Evolutionary conservation across 2,888 invertebrate species (phyloP).

Genomic region (Nasonovia ribisnigri): DNA sequence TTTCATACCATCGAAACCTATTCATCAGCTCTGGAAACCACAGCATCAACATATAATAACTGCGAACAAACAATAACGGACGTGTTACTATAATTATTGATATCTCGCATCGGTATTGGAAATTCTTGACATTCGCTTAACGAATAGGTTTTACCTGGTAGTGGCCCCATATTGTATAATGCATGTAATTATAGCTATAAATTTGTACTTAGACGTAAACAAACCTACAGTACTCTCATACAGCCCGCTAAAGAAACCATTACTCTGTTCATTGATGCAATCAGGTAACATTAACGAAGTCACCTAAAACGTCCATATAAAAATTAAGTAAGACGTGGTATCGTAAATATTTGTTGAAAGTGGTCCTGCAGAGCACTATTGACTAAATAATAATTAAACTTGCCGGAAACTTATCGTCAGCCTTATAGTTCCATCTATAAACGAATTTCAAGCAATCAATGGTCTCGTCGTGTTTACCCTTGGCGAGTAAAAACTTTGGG

Average conservation of each 20-base stretch:
- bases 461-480: constrained; percentile 83
- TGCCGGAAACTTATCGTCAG: constrained; percentile 37
- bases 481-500: constrained; percentile 85
- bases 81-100: not conserved
- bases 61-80: constrained; percentile 70
- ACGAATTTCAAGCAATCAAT: constrained; percentile 74
- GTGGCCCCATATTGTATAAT: constrained; percentile 49
- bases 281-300: constrained; percentile 31
- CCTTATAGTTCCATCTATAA: constrained; percentile 40
- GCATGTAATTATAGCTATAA: constrained; percentile 40
- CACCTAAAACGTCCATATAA: not conserved
- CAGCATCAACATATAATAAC: constrained; percentile 91
- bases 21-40: constrained; percentile 93
- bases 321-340: not conserved
- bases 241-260: constrained; percentile 6
- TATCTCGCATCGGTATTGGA: not conserved
- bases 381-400: not conserved
- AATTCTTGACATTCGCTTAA: not conserved
- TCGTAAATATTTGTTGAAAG: not conserved
- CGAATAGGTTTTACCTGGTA: constrained; percentile 34
- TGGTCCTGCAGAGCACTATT: not conserved
- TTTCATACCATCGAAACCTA: constrained; percentile 83
- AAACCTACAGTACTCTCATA: constrained; percentile 30
- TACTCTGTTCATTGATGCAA: not conserved
- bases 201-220: constrained; percentile 48